phyloP scores from a whole-genome alignment of 1,140 invertebrate genomes.

The Heliconius nattereri region DNA sequence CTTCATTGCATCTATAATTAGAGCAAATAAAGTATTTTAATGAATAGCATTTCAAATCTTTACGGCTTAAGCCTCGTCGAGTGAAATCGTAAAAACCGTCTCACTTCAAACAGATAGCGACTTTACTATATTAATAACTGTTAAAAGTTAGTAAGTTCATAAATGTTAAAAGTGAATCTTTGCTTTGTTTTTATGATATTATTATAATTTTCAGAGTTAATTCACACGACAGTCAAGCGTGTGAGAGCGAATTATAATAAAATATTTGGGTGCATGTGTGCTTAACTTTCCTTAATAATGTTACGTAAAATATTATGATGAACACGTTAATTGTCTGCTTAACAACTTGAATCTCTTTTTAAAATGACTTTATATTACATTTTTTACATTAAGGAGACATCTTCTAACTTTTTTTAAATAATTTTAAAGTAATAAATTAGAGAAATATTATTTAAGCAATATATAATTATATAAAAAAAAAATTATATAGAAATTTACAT shows the following conservation, averaged over 20 bases:
- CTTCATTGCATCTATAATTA: not conserved
- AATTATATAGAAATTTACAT: too few species aligned
- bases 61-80: not conserved
- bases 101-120: not conserved
- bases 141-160: not conserved
- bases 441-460: too few species aligned
- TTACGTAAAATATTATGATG: conserved; percentile 3
- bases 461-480: too few species aligned
- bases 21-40: not conserved
- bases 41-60: not conserved
- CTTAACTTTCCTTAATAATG: conserved; percentile 11
- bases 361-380: not conserved
- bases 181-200: conserved; percentile 7
- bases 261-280: not conserved
- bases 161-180: not conserved
- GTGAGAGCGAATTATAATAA: not conserved
- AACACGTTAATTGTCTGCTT: not conserved
- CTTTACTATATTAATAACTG: not conserved
- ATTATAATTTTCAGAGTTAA: conserved; percentile 3
- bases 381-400: not conserved
- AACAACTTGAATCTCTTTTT: not conserved
- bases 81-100: conserved; percentile 4
- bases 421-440: too few species aligned
- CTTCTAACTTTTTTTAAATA: too few species aligned
- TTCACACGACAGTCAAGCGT: not conserved